Evolutionary conservation across 2,888 invertebrate species (phyloP), one percentile per base, ranked within the genome.

Genomic region (Diplazon laetatorius): DNA sequence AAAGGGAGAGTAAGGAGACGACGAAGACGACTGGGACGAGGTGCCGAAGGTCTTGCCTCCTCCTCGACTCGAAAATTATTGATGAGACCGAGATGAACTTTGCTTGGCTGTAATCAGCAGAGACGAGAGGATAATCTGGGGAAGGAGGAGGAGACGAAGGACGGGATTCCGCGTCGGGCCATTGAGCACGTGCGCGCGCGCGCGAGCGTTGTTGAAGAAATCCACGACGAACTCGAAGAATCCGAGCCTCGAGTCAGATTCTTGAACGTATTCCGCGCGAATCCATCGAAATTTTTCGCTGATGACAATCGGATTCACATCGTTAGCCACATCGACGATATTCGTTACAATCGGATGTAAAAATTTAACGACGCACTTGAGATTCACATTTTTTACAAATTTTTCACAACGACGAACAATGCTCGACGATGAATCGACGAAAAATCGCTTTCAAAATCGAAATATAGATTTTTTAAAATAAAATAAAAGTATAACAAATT

Each of bases 1-100:
- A 59, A 22, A 39, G 50, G 35, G 42, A 76, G 71, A 72, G 68
- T 65, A 44, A 25, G n/a, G n/a, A n/a, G 30, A 62, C 25, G 70
- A 63, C 30, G 30, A 30, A 30, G 6, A n/a, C n/a, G n/a, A n/a
- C n/a, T n/a, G n/a, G n/a, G n/a, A n/a, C n/a, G n/a, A n/a, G n/a
- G n/a, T n/a, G 18, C 35, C 30, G 48, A 30, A 63, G 57, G 46
- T 70, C 65, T 44, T 35, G 66, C 48, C 44, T 50, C 70, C 44
- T 50, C 70, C 44, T 65, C 44, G 62, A 65, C 30, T 39, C 57
- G 35, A 42, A 63, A 65, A 62, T 71, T 78, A 81, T 80, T 72
- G 76, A 82, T 81, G 81, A 78, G 81, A 78, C 75, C 66, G 80
- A 52, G 78, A 78, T 81, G 82, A 82, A 82, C 81, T 82, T 82